Percentiles rank a stretch among this genome's conserved stretches.
Evolutionary conservation across 2,888 invertebrate genomes (phyloP).

Genomic region (Xylota segnis): DNA sequence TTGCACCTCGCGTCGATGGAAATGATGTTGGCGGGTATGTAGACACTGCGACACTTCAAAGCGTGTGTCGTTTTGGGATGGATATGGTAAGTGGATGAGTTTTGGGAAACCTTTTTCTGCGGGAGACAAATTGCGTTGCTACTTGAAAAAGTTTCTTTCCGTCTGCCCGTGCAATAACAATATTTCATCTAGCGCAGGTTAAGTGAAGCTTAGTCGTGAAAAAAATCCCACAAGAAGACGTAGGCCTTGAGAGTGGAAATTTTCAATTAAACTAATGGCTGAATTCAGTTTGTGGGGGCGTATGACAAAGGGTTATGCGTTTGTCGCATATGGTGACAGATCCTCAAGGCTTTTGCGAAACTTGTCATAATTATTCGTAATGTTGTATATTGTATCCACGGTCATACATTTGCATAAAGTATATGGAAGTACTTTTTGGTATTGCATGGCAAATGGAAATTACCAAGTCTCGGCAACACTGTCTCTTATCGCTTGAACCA

Average conservation of each 20-base stretch:
- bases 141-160: neutral
- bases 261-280: slow-evolving; percentile 54
- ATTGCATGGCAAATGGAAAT: no score
- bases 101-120: slow-evolving; percentile 23
- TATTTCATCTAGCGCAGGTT: slow-evolving; percentile 28
- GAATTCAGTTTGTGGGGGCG: neutral
- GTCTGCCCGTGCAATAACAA: neutral
- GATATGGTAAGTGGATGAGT: slow-evolving; percentile 53
- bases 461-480: no score
- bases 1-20: slow-evolving; percentile 3
- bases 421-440: no score
- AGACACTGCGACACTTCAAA: slow-evolving; percentile 40
- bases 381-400: no score
- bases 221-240: slow-evolving; percentile 8
- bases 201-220: neutral
- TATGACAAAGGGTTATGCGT: slow-evolving; percentile 8
- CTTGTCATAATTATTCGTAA: no score
- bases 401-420: no score
- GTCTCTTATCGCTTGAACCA: no score
- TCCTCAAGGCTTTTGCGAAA: neutral
- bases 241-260: slow-evolving; percentile 10
- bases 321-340: slow-evolving; percentile 10
- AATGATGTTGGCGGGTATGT: slow-evolving; percentile 12
- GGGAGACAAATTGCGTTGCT: slow-evolving; percentile 4
- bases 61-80: slow-evolving; percentile 40